Conservation (phyloP, 2,113 vertebrate genomes). For the Todiramphus chloris region DNA sequence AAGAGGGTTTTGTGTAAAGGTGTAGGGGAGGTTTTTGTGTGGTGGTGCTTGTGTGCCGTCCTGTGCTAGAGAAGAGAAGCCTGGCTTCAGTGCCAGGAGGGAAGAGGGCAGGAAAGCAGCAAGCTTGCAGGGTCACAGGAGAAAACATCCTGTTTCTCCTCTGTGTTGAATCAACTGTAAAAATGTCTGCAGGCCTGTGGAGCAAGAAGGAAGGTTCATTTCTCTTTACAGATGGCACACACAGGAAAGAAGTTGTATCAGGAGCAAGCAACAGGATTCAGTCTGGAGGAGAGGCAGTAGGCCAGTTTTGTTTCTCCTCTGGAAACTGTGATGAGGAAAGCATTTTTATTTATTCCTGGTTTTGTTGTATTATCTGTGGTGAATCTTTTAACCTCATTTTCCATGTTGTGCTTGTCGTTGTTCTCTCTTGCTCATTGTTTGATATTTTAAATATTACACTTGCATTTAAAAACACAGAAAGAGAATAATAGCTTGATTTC, state of each 20-base stretch:
- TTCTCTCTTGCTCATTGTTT: background rate
- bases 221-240: background rate
- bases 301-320: background rate
- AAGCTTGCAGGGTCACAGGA: background rate
- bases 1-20: background rate
- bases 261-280: background rate
- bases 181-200: background rate
- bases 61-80: background rate
- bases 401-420: background rate
- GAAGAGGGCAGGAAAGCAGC: background rate
- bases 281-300: background rate
- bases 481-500: background rate
- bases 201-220: background rate
- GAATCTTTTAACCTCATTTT: background rate
- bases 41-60: background rate
- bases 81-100: background rate
- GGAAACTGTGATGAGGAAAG: fast-evolving
- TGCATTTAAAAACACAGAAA: background rate
- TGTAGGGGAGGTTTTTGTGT: background rate
- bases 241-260: background rate
- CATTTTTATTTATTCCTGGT: background rate
- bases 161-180: background rate
- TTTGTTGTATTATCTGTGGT: background rate
- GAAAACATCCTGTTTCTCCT: background rate
- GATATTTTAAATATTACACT: background rate